These are phyloP conservation scores for Phrynocephalus vlangalii DNA, from an alignment of 2,797 vertebrate species.

Conservation along the genomic window DNA sequence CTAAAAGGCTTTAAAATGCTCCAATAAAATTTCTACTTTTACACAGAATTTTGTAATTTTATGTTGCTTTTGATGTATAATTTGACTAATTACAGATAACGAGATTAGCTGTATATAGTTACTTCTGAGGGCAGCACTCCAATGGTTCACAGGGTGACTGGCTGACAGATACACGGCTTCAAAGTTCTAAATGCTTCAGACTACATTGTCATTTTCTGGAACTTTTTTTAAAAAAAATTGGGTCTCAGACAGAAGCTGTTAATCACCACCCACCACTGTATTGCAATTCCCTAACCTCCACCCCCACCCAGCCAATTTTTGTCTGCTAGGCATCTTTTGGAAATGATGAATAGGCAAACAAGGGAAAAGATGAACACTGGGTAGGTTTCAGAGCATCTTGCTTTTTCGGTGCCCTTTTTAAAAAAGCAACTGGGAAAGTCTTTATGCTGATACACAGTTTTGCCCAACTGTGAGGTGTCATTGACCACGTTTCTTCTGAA, in stretches of 20 bases:
- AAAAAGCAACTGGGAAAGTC: conserved; percentile 8
- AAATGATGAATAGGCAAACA: conserved; percentile 13
- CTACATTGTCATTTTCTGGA: not conserved
- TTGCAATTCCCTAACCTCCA: conserved; percentile 51
- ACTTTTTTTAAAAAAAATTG: not conserved
- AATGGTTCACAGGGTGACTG: not conserved
- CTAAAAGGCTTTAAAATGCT: too few species aligned
- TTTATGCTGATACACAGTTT: conserved; percentile 9
- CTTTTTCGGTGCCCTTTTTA: conserved; percentile 13
- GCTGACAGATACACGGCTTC: not conserved
- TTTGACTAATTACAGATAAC: too few species aligned
- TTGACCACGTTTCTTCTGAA: not conserved
- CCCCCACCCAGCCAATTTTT: not conserved
- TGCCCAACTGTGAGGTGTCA: conserved; percentile 10
- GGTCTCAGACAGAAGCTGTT: conserved; percentile 46
- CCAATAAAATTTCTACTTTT: too few species aligned
- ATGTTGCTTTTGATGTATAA: too few species aligned
- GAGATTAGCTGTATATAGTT: too few species aligned
- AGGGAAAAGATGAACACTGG: conserved; percentile 8
- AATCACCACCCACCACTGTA: conserved; percentile 47
- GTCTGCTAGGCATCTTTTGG: conserved; percentile 17
- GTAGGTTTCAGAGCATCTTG: not conserved
- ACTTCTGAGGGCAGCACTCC: not conserved
- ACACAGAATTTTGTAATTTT: too few species aligned
- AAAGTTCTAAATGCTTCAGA: not conserved